Evolutionary conservation across 2,888 invertebrate genomes (phyloP), one percentile per base, ranked within the genome.

Genomic region (Latrodectus hesperus): DNA sequence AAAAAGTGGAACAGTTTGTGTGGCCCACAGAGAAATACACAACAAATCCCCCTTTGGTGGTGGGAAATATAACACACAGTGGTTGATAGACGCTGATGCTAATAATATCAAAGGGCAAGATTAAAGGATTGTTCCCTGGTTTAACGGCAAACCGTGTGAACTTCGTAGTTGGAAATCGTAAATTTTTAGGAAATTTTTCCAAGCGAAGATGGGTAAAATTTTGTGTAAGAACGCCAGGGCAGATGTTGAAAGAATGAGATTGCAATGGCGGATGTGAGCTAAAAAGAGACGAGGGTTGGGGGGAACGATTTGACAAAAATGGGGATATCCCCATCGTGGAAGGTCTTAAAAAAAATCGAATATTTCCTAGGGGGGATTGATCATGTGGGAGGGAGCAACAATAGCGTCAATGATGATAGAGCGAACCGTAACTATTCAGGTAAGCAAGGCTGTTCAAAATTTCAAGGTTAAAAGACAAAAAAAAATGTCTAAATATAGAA

Each of bases 341-440:
- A 55, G 74, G 79, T 12, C 49, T 60, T 55, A 17, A 51, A 16
- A 79, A 79, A 79, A 79, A 77, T 26, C 16, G 79, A 79, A 79
- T 79, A 55, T 55, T 79, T 70, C 78, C 53, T 79, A 38, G 38
- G 55, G 71, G 71, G 71, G 38, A 70, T 17, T 22, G 79, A 68
- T 16, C 14, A 60, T 53, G 12, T 22, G 60, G 68, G 53, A 78
- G 73, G 22, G 60, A n/a, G 53, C 22, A 55, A 55, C 49, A 49
- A 14, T 49, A 51, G 49, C 22, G 17, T 64, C 68, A 38, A 68
- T 68, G 68, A 17, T 26, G 68, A 38, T 38, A 38, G 38, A 38
- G 6, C 38, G 38, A 38, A 38, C 38, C 38, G 38, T 38, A 38
- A 38, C 38, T 38, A 1, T 38, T 38, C 38, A 38, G 38, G 38